Conservation (phyloP, 1,140 invertebrate genomes). For the Ceratitis capitata region DNA sequence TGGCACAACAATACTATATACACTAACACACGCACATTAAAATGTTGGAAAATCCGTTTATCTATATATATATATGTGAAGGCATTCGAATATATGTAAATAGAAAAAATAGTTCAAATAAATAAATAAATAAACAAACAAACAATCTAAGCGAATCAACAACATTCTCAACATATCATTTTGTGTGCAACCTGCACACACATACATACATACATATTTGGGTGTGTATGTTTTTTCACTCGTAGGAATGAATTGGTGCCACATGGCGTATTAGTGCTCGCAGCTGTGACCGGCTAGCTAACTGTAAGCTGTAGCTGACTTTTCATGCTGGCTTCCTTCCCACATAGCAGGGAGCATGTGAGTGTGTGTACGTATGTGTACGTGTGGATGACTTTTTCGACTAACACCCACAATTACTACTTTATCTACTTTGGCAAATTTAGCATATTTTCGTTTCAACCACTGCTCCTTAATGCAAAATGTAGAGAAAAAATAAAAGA, state of each 20-base stretch:
- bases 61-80: neutral
- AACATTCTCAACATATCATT: constrained; percentile 11
- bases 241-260: no score
- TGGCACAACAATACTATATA: neutral
- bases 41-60: no score
- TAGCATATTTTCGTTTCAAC: constrained; percentile 27
- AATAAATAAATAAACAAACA: constrained; percentile 15
- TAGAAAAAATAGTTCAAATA: neutral
- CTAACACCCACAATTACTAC: neutral
- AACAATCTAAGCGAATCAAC: constrained; percentile 27
- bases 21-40: neutral
- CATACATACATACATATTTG: neutral
- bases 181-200: neutral
- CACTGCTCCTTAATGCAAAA: neutral
- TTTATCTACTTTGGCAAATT: constrained; percentile 32
- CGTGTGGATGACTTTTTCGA: no score
- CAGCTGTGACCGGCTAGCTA: neutral
- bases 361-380: no score
- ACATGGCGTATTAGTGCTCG: neutral
- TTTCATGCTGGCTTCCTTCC: neutral
- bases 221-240: no score
- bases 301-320: no score
- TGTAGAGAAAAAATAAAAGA: neutral
- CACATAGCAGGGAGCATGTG: neutral
- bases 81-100: neutral